phyloP scores from a whole-genome alignment of 2,888 invertebrate species.

The Mythimna loreyi region DNA sequence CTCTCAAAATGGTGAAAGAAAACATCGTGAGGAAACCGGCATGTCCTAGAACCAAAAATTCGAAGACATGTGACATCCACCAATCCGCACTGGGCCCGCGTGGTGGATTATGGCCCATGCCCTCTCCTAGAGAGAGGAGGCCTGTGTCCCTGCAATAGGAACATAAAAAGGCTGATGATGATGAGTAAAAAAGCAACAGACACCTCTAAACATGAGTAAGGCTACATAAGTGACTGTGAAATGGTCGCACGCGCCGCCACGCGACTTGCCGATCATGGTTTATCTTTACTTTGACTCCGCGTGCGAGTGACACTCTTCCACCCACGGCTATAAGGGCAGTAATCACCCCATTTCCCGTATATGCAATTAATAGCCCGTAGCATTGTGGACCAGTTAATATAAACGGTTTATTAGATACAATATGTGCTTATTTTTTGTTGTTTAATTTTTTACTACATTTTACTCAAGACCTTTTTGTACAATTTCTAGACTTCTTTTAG shows the following conservation, averaged over 20 bases:
- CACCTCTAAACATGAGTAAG: conserved; percentile 29
- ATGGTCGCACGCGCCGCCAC: conserved; percentile 84
- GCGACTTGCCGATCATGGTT: conserved; percentile 74
- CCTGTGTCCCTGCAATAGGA: too few relatives aligned
- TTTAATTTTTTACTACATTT: neutral
- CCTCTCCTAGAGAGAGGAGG: too few relatives aligned
- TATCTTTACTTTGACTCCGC: conserved; percentile 76
- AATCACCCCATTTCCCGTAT: conserved; percentile 74
- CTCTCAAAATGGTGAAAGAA: too few relatives aligned
- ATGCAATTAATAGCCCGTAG: conserved; percentile 71
- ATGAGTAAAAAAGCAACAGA: neutral
- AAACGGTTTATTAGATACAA: conserved; percentile 14
- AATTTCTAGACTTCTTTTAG: too few relatives aligned
- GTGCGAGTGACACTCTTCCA: conserved; percentile 75
- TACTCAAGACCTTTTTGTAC: neutral
- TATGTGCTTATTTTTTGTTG: conserved; percentile 2
- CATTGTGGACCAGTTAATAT: conserved; percentile 22
- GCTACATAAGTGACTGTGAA: conserved; percentile 59
- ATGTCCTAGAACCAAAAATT: too few relatives aligned
- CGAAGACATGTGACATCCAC: too few relatives aligned
- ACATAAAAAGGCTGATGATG: too few relatives aligned
- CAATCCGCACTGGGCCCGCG: too few relatives aligned
- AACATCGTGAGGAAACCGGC: too few relatives aligned
- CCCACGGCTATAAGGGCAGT: conserved; percentile 66
- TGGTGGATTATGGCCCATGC: too few relatives aligned